These are phyloP conservation scores for Lepeophtheirus salmonis DNA, from an alignment of 1,140 invertebrate genomes.

Conservation along the genomic window DNA sequence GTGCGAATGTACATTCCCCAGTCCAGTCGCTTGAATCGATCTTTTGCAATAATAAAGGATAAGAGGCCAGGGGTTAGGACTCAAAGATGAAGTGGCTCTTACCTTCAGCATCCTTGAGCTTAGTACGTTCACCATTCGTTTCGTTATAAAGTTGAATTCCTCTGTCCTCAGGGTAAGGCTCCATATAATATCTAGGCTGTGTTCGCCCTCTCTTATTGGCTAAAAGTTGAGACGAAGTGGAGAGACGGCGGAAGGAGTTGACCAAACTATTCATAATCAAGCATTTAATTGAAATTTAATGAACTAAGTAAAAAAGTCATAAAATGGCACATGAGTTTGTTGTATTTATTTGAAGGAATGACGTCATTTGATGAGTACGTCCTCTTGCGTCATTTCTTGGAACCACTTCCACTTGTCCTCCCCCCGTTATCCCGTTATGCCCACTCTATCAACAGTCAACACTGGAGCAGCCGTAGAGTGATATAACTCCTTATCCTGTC, in stretches of 20 bases:
- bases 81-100: no score
- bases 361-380: neutral
- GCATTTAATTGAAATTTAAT: neutral
- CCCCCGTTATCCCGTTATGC: no score
- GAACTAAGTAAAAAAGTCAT: no score
- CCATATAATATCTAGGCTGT: neutral
- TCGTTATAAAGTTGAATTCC: neutral
- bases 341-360: no score
- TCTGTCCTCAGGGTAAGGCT: neutral
- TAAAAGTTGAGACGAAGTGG: neutral
- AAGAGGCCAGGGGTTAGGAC: no score
- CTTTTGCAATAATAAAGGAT: neutral
- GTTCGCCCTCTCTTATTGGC: neutral
- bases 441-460: no score
- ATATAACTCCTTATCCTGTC: no score
- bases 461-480: no score
- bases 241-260: neutral
- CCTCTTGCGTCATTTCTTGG: no score
- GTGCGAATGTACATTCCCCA: conserved; percentile 5
- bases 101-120: neutral
- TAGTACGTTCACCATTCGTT: neutral
- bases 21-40: conserved; percentile 5
- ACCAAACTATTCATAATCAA: neutral
- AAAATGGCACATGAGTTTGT: no score
- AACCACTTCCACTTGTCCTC: no score